Conservation (phyloP, 2,797 vertebrate species). For the Poecilia picta region DNA sequence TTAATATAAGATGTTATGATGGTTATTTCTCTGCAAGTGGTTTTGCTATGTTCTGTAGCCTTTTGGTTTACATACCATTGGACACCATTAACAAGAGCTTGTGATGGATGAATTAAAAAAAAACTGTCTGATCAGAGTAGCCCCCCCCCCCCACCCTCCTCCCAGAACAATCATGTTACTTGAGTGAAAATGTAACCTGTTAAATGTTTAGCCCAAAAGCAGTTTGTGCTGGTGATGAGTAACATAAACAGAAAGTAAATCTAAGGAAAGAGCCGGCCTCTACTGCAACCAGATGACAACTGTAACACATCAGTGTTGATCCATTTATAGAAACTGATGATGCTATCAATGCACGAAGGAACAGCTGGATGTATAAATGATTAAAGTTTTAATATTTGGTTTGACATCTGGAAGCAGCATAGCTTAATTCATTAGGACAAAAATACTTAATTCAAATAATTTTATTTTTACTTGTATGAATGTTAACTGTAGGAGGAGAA, state of each 20-base stretch:
- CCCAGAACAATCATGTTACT: neutral
- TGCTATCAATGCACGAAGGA: neutral
- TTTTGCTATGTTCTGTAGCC: slow-evolving; percentile 56
- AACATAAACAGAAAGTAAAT: neutral
- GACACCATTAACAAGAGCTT: slow-evolving; percentile 73
- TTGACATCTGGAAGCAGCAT: neutral
- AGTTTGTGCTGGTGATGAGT: neutral
- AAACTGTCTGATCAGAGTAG: slow-evolving; percentile 74
- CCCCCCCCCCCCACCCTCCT: slow-evolving; percentile 65
- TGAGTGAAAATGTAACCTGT: neutral
- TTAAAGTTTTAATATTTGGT: neutral
- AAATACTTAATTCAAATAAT: neutral
- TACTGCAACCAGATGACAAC: neutral
- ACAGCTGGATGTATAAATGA: neutral
- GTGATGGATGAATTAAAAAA: slow-evolving; percentile 48
- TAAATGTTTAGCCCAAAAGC: neutral
- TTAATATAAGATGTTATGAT: slow-evolving; percentile 37
- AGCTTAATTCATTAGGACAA: neutral
- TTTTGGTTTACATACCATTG: slow-evolving; percentile 73
- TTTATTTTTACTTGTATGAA: neutral
- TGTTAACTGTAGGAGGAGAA: neutral
- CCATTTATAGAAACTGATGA: neutral
- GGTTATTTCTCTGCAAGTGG: slow-evolving; percentile 40
- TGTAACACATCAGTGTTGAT: neutral
- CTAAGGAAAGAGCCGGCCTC: neutral